These are phyloP conservation scores for Lymantria dispar DNA, from an alignment of 2,888 invertebrate species.

Conservation along the genomic window DNA sequence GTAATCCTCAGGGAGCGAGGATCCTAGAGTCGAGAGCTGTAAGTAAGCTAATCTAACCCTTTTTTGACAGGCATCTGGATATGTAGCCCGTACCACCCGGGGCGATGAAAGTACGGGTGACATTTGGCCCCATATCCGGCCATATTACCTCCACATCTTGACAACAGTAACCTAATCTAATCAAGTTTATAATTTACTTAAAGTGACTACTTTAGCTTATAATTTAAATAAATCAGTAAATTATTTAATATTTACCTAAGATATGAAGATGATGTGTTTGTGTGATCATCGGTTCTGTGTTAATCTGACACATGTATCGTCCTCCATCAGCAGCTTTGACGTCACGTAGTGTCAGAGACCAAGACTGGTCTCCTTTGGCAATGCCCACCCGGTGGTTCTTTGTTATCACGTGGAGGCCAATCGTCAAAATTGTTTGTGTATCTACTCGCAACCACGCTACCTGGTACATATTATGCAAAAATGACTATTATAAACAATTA, in stretches of 20 bases:
- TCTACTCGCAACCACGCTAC: slow-evolving; percentile 94
- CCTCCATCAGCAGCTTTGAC: slow-evolving; percentile 90
- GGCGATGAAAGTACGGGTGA: too few species aligned
- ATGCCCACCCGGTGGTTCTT: slow-evolving; percentile 93
- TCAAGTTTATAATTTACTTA: too few species aligned
- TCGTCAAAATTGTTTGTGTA: slow-evolving; percentile 94
- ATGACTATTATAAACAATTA: too few species aligned
- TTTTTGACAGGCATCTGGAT: too few species aligned
- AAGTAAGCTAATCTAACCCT: too few species aligned
- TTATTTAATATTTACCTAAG: slow-evolving; percentile 41
- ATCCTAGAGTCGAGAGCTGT: too few species aligned
- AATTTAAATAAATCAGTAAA: not conserved
- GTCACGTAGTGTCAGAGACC: slow-evolving; percentile 90
- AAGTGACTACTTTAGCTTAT: too few species aligned
- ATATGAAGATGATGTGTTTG: slow-evolving; percentile 63
- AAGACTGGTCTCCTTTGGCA: slow-evolving; percentile 88
- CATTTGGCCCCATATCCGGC: too few species aligned
- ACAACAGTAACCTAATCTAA: too few species aligned
- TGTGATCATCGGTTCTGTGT: slow-evolving; percentile 86
- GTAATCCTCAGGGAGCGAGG: too few species aligned
- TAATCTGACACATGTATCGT: slow-evolving; percentile 88
- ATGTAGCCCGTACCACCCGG: too few species aligned
- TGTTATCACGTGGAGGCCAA: slow-evolving; percentile 93
- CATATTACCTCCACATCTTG: too few species aligned
- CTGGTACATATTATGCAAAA: slow-evolving; percentile 60